A percentile compares a stretch with the other conserved stretches of the same genome.
Conservation (phyloP, 2,888 invertebrate genomes). For the Tipula unca region DNA sequence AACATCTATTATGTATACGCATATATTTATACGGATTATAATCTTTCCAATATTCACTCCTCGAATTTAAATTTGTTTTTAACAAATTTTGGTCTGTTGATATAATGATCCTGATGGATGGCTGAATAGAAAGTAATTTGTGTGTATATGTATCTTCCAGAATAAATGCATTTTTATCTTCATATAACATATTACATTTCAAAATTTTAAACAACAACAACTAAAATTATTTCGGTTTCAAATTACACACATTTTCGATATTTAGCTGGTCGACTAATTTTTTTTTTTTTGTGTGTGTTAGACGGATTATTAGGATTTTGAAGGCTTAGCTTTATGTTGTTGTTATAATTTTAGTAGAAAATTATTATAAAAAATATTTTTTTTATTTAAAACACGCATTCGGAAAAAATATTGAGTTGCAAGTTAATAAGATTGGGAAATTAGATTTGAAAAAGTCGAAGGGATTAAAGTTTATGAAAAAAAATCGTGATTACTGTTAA, state of each 20-base stretch:
- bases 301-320: neutral
- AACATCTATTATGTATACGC: too few relatives aligned
- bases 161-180: neutral
- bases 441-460: neutral
- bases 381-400: neutral
- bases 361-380: neutral
- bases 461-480: neutral
- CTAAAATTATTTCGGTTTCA: neutral
- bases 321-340: neutral
- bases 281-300: neutral
- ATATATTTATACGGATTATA: neutral
- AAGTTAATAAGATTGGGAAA: neutral
- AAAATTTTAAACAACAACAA: neutral
- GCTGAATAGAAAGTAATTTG: conserved; percentile 2
- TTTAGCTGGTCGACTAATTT: neutral
- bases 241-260: conserved; percentile 8
- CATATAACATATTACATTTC: neutral
- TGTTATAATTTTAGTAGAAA: neutral
- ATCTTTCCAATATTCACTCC: neutral
- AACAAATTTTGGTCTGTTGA: neutral
- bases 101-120: conserved; percentile 1
- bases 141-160: neutral
- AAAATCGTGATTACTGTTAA: neutral
- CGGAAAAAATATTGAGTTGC: neutral
- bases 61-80: neutral